Conservation (phyloP, 2,113 vertebrate species). For the Platysteira castanea region DNA sequence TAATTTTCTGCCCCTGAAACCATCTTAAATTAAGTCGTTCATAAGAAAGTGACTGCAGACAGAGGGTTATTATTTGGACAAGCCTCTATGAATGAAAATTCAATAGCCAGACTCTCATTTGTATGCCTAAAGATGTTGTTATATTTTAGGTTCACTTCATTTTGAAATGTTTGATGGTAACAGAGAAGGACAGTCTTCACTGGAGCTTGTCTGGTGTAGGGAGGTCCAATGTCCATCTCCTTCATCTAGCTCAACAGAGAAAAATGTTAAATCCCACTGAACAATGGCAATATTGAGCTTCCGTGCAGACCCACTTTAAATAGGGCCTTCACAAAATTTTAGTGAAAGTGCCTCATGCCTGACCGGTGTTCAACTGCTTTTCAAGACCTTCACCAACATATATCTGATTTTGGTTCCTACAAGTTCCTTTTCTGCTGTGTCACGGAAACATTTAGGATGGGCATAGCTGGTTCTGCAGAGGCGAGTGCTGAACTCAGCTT, state of each 20-base stretch:
- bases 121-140: conserved; percentile 5
- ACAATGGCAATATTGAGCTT: background rate
- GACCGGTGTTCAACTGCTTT: background rate
- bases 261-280: background rate
- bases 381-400: background rate
- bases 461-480: background rate
- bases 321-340: background rate
- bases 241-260: background rate
- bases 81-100: conserved; percentile 23
- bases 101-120: background rate
- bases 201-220: background rate
- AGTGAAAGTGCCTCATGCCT: background rate
- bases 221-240: background rate
- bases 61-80: conserved; percentile 32
- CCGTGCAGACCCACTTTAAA: background rate
- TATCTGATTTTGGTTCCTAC: background rate
- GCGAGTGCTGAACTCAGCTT: background rate
- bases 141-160: conserved; percentile 51
- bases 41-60: conserved; percentile 21
- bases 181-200: conserved; percentile 2
- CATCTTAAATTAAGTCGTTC: conserved; percentile 37
- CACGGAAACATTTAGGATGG: background rate
- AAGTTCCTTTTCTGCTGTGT: background rate
- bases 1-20: conserved; percentile 66
- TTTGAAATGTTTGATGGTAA: conserved; percentile 47